Evolutionary conservation across 2,888 invertebrate species (phyloP).

Genomic region (Sabatieria punctata): DNA sequence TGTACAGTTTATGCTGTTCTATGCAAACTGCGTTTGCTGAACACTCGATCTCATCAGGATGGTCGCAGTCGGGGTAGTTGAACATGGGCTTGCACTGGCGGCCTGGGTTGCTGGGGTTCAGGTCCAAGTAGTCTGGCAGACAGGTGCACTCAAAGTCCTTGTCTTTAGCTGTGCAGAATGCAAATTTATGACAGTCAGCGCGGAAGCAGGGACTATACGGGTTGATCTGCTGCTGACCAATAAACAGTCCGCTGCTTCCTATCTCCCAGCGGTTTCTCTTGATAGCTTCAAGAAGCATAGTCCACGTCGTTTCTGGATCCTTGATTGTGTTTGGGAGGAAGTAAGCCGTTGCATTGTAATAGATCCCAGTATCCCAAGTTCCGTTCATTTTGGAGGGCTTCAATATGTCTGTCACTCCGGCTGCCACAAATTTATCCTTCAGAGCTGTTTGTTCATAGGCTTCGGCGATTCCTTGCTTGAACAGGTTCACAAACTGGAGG

Average conservation of each 20-base stretch:
- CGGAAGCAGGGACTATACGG: slow-evolving; percentile 6
- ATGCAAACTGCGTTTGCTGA: slow-evolving; percentile 5
- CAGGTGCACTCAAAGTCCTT: slow-evolving; percentile 6
- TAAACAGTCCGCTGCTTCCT: slow-evolving; percentile 5
- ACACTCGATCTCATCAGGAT: slow-evolving; percentile 8
- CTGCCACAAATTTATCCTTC: not conserved
- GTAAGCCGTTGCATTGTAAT: slow-evolving; percentile 2
- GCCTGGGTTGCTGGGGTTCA: slow-evolving; percentile 8
- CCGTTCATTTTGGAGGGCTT: slow-evolving; percentile 6
- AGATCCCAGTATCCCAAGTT: slow-evolving; percentile 5
- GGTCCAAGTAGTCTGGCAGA: slow-evolving; percentile 4
- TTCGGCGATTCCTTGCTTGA: not conserved
- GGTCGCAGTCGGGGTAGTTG: slow-evolving; percentile 8
- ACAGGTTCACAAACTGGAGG: not conserved
- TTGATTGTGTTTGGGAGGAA: not conserved
- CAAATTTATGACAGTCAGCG: slow-evolving; percentile 6
- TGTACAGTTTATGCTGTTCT: slow-evolving; percentile 6
- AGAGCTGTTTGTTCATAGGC: not conserved
- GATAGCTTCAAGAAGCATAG: not conserved
- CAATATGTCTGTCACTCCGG: slow-evolving; percentile 6
- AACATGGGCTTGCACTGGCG: not conserved
- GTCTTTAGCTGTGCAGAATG: slow-evolving; percentile 1
- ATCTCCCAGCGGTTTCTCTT: not conserved
- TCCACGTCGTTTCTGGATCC: not conserved
- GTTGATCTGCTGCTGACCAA: slow-evolving; percentile 1